Evolutionary conservation across 2,888 invertebrate species (phyloP), one percentile per base, ranked within the genome.

Genomic region (Allacma fusca): DNA sequence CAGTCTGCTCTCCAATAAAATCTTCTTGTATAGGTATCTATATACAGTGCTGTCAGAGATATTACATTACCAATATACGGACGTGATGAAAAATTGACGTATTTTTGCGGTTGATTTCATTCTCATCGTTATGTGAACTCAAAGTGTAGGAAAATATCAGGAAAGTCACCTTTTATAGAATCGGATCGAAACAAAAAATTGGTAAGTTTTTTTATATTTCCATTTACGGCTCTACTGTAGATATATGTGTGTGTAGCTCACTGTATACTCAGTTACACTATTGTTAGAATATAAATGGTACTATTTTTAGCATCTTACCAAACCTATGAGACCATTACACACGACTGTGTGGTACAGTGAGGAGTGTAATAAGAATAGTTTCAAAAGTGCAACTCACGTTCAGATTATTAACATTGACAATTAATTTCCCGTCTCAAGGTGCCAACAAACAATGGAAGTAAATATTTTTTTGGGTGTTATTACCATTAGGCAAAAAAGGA

Each of bases 401-500:
- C 5, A 16, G 50, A 50, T 50, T 50, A 50, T 50, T 50, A 50
- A 50, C 19, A 50, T 50, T 50, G 50, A 50, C 50, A 50, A 50
- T 50, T 50, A 50, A 50, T 50, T 50, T 50, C 50, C 50, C 50
- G 50, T 50, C 50, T 50, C 50, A 50, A 50, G 50, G 50, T 50
- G 50, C 50, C 16, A 50, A 50, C 9, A 50, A 50, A 50, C 50
- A 50, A 50, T 50, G 50, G 50, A 16, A 50, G 50, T 50, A 50
- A 16, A 16, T 1, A 50, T 50, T 50, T 50, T n/a, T 50, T 50
- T 50, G 50, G n/a, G 2, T 50, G 7, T 13, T 50, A 19, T 19
- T 50, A 50, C n/a, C 4, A 13, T 50, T 50, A 5, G 19, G 16
- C n/a, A 50, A 19, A 50, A 19, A 50, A n/a, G 1, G 1, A 50